phyloP scores from a whole-genome alignment of 2,797 vertebrate species.

The Mormyrops attenuatus region DNA sequence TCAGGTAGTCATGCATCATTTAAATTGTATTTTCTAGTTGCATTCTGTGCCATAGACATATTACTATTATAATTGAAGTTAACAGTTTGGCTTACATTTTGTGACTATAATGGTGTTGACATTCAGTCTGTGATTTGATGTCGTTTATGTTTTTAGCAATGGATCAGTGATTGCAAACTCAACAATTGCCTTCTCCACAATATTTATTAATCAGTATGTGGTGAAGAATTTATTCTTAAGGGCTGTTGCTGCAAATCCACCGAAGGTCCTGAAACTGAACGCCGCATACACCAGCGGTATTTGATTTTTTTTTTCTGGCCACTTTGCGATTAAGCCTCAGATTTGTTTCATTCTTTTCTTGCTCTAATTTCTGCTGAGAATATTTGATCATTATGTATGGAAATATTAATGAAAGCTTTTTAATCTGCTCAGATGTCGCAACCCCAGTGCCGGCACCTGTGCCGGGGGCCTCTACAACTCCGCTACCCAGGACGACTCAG shows the following conservation, averaged over 20 bases:
- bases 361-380: background rate
- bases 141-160: constrained; percentile 32
- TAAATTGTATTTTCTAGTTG: background rate
- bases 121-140: background rate
- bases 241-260: rapidly evolving
- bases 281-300: constrained; percentile 32
- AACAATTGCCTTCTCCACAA: constrained; percentile 31
- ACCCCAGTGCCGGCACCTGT: background rate
- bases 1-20: constrained; percentile 46
- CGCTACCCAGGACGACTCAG: background rate
- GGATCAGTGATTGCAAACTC: constrained; percentile 47
- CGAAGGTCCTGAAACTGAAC: constrained; percentile 35
- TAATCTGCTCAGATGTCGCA: constrained; percentile 9
- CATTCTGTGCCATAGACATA: background rate
- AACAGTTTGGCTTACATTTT: background rate
- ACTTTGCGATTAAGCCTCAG: background rate
- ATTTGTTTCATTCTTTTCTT: background rate
- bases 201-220: background rate
- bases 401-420: background rate
- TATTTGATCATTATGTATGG: background rate
- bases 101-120: background rate
- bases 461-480: background rate
- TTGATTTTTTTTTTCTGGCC: constrained; percentile 3
- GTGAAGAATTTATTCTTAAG: background rate
- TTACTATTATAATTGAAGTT: background rate